phyloP scores from a whole-genome alignment of 1,140 invertebrate genomes.

The Drosophila rhopaloa region DNA sequence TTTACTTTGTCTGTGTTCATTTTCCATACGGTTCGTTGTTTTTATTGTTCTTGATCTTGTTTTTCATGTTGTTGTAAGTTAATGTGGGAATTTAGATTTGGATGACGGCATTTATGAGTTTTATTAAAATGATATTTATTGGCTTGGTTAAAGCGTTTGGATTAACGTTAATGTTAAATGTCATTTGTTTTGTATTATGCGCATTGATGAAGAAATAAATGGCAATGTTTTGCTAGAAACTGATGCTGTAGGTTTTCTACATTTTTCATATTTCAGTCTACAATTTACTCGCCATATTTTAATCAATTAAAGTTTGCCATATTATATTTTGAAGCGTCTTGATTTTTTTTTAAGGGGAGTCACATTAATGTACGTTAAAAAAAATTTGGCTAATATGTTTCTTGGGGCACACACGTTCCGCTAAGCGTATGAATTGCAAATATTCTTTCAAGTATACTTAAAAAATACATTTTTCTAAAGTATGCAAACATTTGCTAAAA shows the following conservation, averaged over 20 bases:
- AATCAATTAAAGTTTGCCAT: not conserved
- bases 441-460: conserved; percentile 25
- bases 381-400: conserved; percentile 17
- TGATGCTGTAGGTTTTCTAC: conserved; percentile 1
- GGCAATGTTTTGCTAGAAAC: conserved; percentile 2
- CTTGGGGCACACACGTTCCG: conserved; percentile 38
- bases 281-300: conserved; percentile 16
- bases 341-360: not conserved
- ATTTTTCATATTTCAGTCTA: conserved; percentile 1
- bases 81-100: conserved; percentile 29
- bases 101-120: conserved; percentile 16
- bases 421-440: conserved; percentile 15
- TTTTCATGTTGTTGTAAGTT: conserved; percentile 20
- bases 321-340: not conserved
- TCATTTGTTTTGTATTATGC: conserved; percentile 54
- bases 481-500: conserved; percentile 3
- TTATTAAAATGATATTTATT: conserved; percentile 29
- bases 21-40: conserved; percentile 12
- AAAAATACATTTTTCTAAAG: not conserved
- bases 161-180: conserved; percentile 55
- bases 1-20: conserved; percentile 21
- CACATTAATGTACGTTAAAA: conserved; percentile 1
- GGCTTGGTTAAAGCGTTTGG: conserved; percentile 30
- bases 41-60: conserved; percentile 9
- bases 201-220: conserved; percentile 40